Conservation (phyloP, 2,797 vertebrate species). For the Rhodeus uyekii region DNA sequence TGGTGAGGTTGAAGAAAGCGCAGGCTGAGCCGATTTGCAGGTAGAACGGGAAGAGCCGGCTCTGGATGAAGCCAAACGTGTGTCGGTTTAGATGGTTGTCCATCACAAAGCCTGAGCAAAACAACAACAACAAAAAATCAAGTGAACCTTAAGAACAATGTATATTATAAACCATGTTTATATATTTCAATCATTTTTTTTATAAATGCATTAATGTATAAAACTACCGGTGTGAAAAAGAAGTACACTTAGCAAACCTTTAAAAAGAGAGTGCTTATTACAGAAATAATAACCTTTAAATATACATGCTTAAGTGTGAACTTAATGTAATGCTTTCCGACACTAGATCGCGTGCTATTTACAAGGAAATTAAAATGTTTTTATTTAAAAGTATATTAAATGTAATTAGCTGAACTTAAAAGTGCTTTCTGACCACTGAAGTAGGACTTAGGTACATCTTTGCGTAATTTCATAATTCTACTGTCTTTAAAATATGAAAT, state of each 20-base stretch:
- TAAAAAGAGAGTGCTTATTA: not conserved
- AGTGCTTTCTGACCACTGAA: not conserved
- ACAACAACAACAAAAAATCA: not conserved
- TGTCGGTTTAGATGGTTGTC: constrained; percentile 81
- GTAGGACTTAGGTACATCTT: not conserved
- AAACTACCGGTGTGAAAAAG: not conserved
- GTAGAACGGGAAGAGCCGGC: constrained; percentile 84
- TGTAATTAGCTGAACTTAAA: not conserved
- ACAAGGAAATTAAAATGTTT: not conserved
- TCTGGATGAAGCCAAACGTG: constrained; percentile 81
- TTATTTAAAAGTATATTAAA: not conserved
- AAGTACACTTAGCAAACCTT: not conserved
- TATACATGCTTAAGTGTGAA: not conserved
- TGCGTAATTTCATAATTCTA: too few species aligned
- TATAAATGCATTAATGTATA: not conserved
- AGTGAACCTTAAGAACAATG: not conserved
- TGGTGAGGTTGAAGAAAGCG: constrained; percentile 83
- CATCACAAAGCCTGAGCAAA: constrained; percentile 80
- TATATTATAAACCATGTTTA: not conserved
- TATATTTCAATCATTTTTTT: not conserved
- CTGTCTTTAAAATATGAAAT: too few species aligned
- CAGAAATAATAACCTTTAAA: not conserved
- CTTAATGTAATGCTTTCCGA: not conserved
- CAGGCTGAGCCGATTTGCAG: constrained; percentile 81
- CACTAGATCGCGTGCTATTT: not conserved